Percentiles rank a stretch among this genome's conserved stretches.
Conservation (phyloP, 1,140 invertebrate species). For the Contarinia nasturtii region DNA sequence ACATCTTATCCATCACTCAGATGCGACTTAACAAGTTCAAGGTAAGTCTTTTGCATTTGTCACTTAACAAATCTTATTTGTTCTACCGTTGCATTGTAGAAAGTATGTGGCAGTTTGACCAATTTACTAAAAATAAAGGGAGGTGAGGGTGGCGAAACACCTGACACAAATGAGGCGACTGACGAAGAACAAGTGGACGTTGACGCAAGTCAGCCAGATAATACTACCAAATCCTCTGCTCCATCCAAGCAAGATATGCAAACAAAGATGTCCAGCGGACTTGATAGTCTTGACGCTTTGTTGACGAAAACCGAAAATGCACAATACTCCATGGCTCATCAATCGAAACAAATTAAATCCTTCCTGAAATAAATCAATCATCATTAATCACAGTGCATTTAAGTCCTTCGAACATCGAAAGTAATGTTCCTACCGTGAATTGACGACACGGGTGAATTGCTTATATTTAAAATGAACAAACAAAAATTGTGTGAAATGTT, state of each 20-base stretch:
- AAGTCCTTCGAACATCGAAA: too few relatives aligned
- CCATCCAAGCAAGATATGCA: conserved; percentile 23
- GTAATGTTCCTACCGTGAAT: too few relatives aligned
- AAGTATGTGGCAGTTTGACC: conserved; percentile 41
- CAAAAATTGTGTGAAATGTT: too few relatives aligned
- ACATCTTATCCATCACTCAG: conserved; percentile 59
- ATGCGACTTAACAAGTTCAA: conserved; percentile 76
- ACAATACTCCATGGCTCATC: conserved; percentile 39
- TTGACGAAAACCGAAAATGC: conserved; percentile 45
- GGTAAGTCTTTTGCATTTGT: conserved; percentile 30
- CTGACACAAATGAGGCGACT: conserved; percentile 9
- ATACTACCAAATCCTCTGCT: too few relatives aligned
- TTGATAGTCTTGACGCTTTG: conserved; percentile 39
- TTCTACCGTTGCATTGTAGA: too few relatives aligned
- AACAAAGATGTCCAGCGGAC: conserved; percentile 36
- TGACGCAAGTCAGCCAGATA: conserved; percentile 13
- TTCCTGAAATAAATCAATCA: conserved; percentile 32
- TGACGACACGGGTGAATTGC: too few relatives aligned
- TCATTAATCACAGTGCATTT: too few relatives aligned
- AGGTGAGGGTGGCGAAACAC: conserved; percentile 15
- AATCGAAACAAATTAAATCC: conserved; percentile 51
- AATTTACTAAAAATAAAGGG: conserved; percentile 34
- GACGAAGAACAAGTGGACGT: conserved; percentile 27
- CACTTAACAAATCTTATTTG: too few relatives aligned
- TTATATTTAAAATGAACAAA: too few relatives aligned